Evolutionary conservation across 2,888 invertebrate species (phyloP), one percentile per base, ranked within the genome.

Genomic region (Hirtodrosophila duncani): DNA sequence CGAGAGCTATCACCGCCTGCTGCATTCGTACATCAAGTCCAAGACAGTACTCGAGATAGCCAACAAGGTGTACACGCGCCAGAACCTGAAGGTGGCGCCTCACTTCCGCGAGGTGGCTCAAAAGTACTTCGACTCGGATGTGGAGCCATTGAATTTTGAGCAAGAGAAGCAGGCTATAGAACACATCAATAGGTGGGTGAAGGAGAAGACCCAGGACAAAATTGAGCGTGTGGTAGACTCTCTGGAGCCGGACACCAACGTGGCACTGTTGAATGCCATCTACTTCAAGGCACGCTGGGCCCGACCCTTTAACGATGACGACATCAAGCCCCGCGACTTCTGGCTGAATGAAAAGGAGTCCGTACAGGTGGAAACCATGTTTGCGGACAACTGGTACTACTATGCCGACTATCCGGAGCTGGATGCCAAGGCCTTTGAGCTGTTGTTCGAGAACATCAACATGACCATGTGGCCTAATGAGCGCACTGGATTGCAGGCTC

Each of bases 251-350:
- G 81, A 87, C n/a, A 93, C 93, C 1, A 88, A 91, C 39, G 85
- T 95, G 59, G 92, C 96, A 1, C 89, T 96, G 3, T 90, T 95
- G 1, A 96, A 95, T 84, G 96, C 96, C 5, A 90, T 96, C 20
- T 95, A 96, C 84, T 96, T 96, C 88, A 95, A 95, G 88, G 93
- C 94, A 2, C 88, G 89, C 30, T 96, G 96, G 96, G 87, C 89
- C 20, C 84, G 89, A 17, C 88, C 91, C 69, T 97, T 97, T 82
- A 83, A 92, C 37, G 83, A 88, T 3, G 79, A 81, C 0, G 42
- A 74, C 6, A 96, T 96, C 0, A 71, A 61, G 10, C 88, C 91
- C 0, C 89, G 88, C 44, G 89, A 90, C 1, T 97, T 97, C 88
- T 90, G 91, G 83, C 63, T 91, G 3, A 88, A 88, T 37, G 87